Conservation (phyloP, 2,888 invertebrate genomes). For the Mythimna ferrago region DNA sequence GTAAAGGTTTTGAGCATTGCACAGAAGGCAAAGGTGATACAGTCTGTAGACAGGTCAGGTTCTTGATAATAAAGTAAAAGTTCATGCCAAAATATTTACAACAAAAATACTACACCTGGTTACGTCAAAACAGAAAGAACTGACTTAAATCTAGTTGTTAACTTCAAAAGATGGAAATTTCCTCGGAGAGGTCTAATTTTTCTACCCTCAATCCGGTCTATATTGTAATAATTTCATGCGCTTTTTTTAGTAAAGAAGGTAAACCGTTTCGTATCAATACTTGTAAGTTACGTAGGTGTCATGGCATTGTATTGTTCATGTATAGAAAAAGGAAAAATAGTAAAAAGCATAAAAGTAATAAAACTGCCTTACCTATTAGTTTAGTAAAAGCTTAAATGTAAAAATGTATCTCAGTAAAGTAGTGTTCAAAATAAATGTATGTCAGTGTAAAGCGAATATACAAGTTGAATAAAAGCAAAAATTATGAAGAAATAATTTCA, state of each 20-base stretch:
- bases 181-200: not conserved
- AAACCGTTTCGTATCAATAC: not conserved
- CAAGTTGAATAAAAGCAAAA: constrained; percentile 55
- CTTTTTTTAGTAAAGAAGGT: too few species aligned
- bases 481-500: constrained; percentile 51
- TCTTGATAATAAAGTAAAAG: not conserved
- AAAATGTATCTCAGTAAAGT: constrained; percentile 44
- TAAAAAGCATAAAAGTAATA: constrained; percentile 20
- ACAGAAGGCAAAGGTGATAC: not conserved
- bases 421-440: constrained; percentile 36
- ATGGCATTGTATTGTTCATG: not conserved
- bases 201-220: not conserved
- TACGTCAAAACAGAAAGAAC: not conserved
- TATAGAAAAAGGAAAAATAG: not conserved
- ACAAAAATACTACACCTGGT: not conserved
- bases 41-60: not conserved
- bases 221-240: not conserved
- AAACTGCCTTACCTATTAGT: constrained; percentile 22
- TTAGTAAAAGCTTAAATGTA: constrained; percentile 42
- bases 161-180: not conserved
- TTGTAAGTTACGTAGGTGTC: not conserved
- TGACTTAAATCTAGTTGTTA: not conserved
- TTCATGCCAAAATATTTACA: constrained; percentile 19
- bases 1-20: not conserved
- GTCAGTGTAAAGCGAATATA: constrained; percentile 52